Conservation (phyloP, 35 echinoderm and acorn worm genomes). For the Lytechinus pictus region DNA sequence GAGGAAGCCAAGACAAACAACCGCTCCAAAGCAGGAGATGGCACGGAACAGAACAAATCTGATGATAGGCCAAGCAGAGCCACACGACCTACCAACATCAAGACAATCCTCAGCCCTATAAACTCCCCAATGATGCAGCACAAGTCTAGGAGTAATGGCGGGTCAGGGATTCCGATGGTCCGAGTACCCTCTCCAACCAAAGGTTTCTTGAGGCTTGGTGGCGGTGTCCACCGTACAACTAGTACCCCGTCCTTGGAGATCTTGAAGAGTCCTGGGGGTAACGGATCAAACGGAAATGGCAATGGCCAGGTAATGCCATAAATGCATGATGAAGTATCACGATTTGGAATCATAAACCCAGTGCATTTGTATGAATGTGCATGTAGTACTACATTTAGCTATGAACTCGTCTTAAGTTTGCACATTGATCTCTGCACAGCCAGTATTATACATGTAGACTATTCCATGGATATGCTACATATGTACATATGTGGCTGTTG, state of each 20-base stretch:
- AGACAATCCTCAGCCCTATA: conserved; percentile 30
- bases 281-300: not conserved
- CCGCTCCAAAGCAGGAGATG: not conserved
- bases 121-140: conserved; percentile 27
- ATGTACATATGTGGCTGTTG: too few species aligned
- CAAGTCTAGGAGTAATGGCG: not conserved
- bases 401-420: not conserved
- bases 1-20: not conserved
- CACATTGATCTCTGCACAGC: too few species aligned
- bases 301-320: not conserved
- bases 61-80: not conserved
- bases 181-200: conserved; percentile 38
- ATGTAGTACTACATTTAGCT: not conserved
- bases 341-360: not conserved
- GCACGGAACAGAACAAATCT: not conserved
- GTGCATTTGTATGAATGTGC: not conserved
- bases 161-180: conserved; percentile 39
- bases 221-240: conserved; percentile 30
- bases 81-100: conserved; percentile 34
- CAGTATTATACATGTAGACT: too few species aligned
- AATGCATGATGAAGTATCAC: not conserved
- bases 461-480: too few species aligned
- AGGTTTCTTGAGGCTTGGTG: conserved; percentile 25
- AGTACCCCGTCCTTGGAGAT: conserved; percentile 42
- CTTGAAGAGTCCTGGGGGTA: conserved; percentile 2